Base-by-base conservation (phyloP, 1,140 invertebrate species). In the Diprion similis region DNA sequence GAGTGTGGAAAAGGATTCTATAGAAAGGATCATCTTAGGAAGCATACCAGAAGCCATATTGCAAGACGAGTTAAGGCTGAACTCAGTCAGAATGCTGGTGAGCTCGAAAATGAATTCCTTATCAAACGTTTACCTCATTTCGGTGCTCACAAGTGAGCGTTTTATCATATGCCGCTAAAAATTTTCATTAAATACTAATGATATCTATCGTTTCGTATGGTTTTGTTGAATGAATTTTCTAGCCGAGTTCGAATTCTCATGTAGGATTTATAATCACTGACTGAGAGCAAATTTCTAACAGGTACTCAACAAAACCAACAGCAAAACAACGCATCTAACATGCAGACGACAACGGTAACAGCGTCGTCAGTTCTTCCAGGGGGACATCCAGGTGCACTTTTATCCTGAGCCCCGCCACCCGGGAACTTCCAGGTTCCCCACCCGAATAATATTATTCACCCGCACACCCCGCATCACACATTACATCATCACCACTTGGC, bases 1-100 rank as follows among this genome's bases (percentile, higher is more conserved):
- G 95, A 96, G 79, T 96, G 95, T 79, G 94, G 94, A 66, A 96
- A 96, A 87, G 94, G 94, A 85, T 90, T 92, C 73, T 91, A 90
- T 81, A 78, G 80, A 24, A 90, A 90, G 76, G 88, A 87, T 79
- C 86, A 87, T 76, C 73, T 88, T 24, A 88, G 90, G 68, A 95
- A 95, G 79, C 94, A 96, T 82, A 94, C 94, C 10, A 91, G 94
- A 71, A 95, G 93, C 59, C 95, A 96, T 84, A 94, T 95, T 74
- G 93, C 94, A 11, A 89, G 94, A 46, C 90, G 94, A 65, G 94
- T 95, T 10, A 96, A 95, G 81, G 94, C 94, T 0, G 94, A 95
- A 87, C 89, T 97, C 77, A 92, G 95, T 77, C 91, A 94, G 83
- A 83, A 88, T 78, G 83, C 86, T 48, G 85, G 87, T 88, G 77